Conservation (phyloP, 1,140 invertebrate genomes). For the Cotesia typhae region DNA sequence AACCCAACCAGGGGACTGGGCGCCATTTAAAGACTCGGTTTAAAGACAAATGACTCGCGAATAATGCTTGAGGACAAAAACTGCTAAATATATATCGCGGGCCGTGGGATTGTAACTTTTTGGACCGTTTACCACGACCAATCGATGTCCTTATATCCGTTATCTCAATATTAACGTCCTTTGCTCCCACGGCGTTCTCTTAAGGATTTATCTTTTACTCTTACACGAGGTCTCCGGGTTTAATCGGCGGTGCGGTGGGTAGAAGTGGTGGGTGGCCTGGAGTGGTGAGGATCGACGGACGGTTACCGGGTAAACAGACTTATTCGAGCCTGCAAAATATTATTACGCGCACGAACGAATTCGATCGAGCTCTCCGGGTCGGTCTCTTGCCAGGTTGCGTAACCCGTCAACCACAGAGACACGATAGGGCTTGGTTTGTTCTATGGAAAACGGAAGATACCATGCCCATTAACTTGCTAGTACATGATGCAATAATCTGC, state of each 20-base stretch:
- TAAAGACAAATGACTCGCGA: too few relatives aligned
- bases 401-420: slow-evolving; percentile 24
- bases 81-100: neutral
- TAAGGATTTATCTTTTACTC: neutral
- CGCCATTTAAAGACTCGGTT: too few relatives aligned
- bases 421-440: slow-evolving; percentile 6
- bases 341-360: slow-evolving; percentile 39
- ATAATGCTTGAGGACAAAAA: too few relatives aligned
- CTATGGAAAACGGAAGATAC: neutral
- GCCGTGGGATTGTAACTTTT: neutral
- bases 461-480: slow-evolving; percentile 4
- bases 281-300: neutral
- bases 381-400: slow-evolving; percentile 31
- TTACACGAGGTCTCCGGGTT: neutral
- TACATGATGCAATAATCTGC: neutral
- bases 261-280: neutral
- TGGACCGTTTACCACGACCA: slow-evolving; percentile 14
- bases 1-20: too few relatives aligned
- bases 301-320: slow-evolving; percentile 26
- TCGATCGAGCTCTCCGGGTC: slow-evolving; percentile 10
- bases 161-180: slow-evolving; percentile 2
- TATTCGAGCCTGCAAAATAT: slow-evolving; percentile 31
- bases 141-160: slow-evolving; percentile 16
- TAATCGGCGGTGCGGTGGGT: neutral
- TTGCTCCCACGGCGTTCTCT: neutral